Percentiles rank a stretch among this genome's conserved stretches.
Conservation (phyloP, 2,797 vertebrate genomes). For the Basileuterus tristriatus region DNA sequence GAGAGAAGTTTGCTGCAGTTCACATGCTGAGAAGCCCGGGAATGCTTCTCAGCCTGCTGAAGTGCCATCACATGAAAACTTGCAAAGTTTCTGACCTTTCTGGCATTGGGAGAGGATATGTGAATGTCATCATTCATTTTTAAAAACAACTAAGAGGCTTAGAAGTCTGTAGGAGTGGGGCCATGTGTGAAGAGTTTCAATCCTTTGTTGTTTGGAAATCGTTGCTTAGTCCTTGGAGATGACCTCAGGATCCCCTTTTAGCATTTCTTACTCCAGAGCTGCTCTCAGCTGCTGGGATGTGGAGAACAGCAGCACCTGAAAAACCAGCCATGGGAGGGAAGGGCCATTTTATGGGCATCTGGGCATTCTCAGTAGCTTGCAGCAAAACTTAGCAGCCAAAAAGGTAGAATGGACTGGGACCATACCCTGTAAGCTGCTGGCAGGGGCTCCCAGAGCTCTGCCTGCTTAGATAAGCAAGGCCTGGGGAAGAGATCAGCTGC, state of each 20-base stretch:
- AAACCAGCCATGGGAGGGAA: neutral
- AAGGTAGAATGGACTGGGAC: neutral
- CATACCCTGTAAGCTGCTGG: neutral
- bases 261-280: neutral
- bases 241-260: neutral
- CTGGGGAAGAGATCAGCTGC: neutral
- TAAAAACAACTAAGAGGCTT: neutral
- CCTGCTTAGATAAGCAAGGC: too few species aligned
- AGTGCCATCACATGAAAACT: neutral
- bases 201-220: neutral
- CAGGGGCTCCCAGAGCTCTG: neutral
- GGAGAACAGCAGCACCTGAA: neutral
- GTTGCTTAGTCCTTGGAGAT: neutral
- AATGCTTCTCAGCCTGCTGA: neutral
- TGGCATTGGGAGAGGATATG: neutral
- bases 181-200: neutral
- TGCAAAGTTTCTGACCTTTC: neutral
- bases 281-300: neutral
- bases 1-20: neutral
- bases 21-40: neutral
- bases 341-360: neutral
- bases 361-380: neutral
- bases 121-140: neutral
- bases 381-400: neutral
- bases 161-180: neutral